Evolutionary conservation across 1,140 invertebrate genomes (phyloP).

Genomic region (Uloborus diversus): DNA sequence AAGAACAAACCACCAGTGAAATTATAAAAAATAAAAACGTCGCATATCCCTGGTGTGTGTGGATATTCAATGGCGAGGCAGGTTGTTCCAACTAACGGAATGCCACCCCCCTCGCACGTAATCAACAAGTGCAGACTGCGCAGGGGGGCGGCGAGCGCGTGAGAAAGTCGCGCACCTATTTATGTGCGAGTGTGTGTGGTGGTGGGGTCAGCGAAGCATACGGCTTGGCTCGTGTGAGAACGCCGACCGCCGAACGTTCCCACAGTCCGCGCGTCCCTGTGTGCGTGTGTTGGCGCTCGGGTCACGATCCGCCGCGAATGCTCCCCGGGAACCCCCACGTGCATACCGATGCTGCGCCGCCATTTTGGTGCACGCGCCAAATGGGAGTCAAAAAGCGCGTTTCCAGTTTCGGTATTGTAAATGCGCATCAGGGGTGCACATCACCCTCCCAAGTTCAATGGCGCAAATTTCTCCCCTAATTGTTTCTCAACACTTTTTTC

Average conservation of each 20-base stretch:
- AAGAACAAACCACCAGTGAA: not conserved
- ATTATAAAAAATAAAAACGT: not conserved
- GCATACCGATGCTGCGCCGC: not conserved
- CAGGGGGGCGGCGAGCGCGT: slow-evolving; percentile 20
- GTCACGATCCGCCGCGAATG: slow-evolving; percentile 38
- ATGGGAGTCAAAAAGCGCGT: too few species aligned
- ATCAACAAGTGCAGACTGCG: slow-evolving; percentile 21
- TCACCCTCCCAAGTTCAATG: too few species aligned
- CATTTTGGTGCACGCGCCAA: too few species aligned
- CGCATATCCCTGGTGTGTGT: not conserved
- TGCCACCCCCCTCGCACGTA: slow-evolving; percentile 11
- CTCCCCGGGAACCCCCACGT: not conserved
- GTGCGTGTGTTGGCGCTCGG: slow-evolving; percentile 27
- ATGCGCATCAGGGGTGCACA: too few species aligned
- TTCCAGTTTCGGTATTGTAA: too few species aligned
- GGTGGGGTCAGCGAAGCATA: slow-evolving; percentile 26
- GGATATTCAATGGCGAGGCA: slow-evolving; percentile 3
- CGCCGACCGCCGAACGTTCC: slow-evolving; percentile 28
- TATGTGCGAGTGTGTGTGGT: slow-evolving; percentile 23
- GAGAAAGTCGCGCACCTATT: slow-evolving; percentile 54
- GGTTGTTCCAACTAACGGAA: slow-evolving; percentile 44
- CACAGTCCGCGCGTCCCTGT: slow-evolving; percentile 31
- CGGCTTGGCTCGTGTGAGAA: slow-evolving; percentile 52
- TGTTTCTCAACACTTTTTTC: too few species aligned
- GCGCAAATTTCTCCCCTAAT: too few species aligned